Conservation (phyloP, 2,888 invertebrate species). For the Catocala fraxini region DNA sequence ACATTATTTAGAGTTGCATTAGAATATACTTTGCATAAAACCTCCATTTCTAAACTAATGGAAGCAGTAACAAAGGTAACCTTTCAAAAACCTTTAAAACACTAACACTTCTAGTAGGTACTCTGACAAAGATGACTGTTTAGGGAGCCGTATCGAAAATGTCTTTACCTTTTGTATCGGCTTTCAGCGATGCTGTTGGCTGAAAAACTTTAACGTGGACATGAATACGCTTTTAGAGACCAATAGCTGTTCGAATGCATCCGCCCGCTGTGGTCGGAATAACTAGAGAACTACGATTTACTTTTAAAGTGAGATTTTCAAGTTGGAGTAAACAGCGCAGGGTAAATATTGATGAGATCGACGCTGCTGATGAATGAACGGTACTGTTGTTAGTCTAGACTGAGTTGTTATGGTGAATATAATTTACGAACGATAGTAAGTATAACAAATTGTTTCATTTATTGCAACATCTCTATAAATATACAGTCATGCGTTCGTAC, state of each 20-base stretch:
- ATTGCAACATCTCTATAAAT: too few species aligned
- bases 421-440: too few species aligned
- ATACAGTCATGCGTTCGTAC: too few species aligned
- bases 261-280: constrained; percentile 45
- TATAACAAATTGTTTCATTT: too few species aligned
- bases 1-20: neutral
- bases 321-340: constrained; percentile 19
- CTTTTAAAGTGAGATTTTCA: constrained; percentile 50
- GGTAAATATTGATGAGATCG: constrained; percentile 12
- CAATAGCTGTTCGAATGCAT: constrained; percentile 54
- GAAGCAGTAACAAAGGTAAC: neutral
- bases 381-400: neutral
- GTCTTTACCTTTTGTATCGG: constrained; percentile 34
- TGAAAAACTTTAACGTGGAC: constrained; percentile 71
- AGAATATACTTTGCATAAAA: neutral
- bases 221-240: constrained; percentile 77
- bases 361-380: neutral
- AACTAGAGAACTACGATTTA: constrained; percentile 48
- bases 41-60: neutral
- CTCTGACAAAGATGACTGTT: constrained; percentile 15
- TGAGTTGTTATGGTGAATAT: neutral
- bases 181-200: constrained; percentile 38
- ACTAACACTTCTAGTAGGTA: neutral
- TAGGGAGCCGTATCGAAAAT: constrained; percentile 20
- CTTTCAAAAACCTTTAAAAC: constrained; percentile 8